Percentiles rank a stretch among this genome's conserved stretches.
Evolutionary conservation across 2,797 vertebrate species (phyloP).

Genomic region (Tachyglossus aculeatus): DNA sequence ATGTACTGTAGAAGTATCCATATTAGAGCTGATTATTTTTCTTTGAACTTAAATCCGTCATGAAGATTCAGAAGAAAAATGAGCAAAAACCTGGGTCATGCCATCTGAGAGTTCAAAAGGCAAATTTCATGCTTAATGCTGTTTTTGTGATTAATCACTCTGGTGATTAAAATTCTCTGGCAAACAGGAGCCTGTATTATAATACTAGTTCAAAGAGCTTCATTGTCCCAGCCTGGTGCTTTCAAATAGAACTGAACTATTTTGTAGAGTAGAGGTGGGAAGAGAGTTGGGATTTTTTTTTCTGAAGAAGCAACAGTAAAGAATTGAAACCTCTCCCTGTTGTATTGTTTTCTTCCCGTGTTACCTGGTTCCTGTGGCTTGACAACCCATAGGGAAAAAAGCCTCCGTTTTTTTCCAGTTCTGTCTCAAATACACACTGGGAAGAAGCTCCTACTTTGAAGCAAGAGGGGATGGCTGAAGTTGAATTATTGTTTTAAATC

Average conservation of each 20-base stretch:
- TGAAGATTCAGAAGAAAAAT: not conserved
- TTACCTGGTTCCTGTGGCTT: conserved; percentile 33
- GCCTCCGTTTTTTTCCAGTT: conserved; percentile 11
- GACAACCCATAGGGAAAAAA: conserved; percentile 22
- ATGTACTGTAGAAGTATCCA: no score
- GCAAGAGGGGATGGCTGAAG: conserved; percentile 33
- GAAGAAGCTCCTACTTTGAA: conserved; percentile 37
- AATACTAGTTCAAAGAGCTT: conserved; percentile 25
- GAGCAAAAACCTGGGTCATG: not conserved
- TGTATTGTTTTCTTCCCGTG: conserved; percentile 4
- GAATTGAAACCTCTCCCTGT: conserved; percentile 2
- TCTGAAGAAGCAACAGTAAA: conserved; percentile 43
- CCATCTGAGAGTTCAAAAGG: not conserved
- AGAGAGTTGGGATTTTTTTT: conserved; percentile 52
- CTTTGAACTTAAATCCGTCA: not conserved
- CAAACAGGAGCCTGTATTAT: not conserved
- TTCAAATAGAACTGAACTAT: conserved; percentile 17
- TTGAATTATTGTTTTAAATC: conserved; percentile 9
- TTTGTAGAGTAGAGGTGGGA: conserved; percentile 18
- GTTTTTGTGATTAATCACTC: not conserved
- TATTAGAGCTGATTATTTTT: not conserved
- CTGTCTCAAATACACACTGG: conserved; percentile 5
- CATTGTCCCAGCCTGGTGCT: conserved; percentile 33
- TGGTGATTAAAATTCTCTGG: conserved; percentile 3
- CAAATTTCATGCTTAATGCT: not conserved